Conservation (phyloP, 2,113 vertebrate genomes). For the Geococcyx californianus region DNA sequence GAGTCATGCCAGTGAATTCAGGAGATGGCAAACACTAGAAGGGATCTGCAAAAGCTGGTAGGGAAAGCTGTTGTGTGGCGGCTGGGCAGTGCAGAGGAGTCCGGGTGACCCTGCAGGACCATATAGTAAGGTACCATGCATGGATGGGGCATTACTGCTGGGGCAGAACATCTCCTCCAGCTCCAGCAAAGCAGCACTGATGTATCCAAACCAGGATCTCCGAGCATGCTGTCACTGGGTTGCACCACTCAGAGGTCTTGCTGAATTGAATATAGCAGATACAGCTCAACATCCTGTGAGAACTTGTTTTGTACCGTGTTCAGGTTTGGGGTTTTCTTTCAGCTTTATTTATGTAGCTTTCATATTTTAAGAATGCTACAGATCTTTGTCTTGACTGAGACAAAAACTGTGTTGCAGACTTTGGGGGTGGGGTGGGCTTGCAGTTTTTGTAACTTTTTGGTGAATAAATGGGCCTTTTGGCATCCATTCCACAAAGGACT, state of each 20-base stretch:
- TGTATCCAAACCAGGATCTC: neutral
- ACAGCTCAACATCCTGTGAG: neutral
- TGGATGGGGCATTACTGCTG: neutral
- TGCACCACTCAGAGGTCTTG: neutral
- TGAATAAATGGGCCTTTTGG: neutral
- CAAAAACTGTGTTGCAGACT: neutral
- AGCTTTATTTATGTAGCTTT: neutral
- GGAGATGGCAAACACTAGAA: neutral
- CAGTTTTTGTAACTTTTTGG: neutral
- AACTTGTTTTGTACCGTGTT: neutral
- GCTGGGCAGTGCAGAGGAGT: neutral
- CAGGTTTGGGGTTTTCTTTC: neutral
- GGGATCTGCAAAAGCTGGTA: neutral
- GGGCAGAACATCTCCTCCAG: neutral
- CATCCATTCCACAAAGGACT: neutral
- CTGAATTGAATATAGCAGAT: neutral
- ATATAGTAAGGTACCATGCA: neutral
- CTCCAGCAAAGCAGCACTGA: neutral
- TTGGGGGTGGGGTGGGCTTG: neutral
- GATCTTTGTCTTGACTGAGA: neutral
- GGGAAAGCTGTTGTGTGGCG: accelerated
- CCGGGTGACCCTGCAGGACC: neutral
- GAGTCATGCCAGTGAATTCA: neutral
- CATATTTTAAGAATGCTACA: neutral
- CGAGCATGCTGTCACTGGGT: neutral